Evolutionary conservation across 2,888 invertebrate species (phyloP), one percentile per base, ranked within the genome.

Genomic region (Tholera decimalis): DNA sequence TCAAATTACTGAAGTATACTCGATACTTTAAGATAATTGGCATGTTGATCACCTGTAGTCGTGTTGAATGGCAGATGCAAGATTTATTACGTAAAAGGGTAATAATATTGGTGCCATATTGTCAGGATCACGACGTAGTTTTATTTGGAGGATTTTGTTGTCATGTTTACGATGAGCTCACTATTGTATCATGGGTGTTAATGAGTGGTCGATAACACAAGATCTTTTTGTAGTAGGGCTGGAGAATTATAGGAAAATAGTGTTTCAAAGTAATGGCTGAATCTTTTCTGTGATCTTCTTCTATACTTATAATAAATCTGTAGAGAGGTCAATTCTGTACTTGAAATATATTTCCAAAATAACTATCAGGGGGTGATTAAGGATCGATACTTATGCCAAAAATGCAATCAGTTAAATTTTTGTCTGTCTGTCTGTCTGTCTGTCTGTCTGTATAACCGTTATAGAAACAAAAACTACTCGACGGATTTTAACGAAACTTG

Each of bases 1-100:
- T 77, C 59, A 59, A 37, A 70, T 77, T 59, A 62, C 76, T 26
- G 59, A 44, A 47, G 33, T 69, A 33, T 13, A 77, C 22, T 26
- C 47, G 61, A 77, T 65, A 77, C 61, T 60, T 54, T 18, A 35
- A 30, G 26, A 8, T 76, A 69, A 77, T 73, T 77, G 77, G 44
- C 64, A 28, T 30, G 37, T 69, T 53, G 64, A 47, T 64, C 46
- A 62, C 55, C 61, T 69, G 55, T 20, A 39, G n/a, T 20, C 18
- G 2, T 24, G 24, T 37, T 39, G 44, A 57, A n/a, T 68, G 68
- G 39, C 72, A 74, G 49, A 13, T 46, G 30, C 18, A 41, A 44
- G 43, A 58, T 62, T 68, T 50, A 68, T 68, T 33, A 54, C 35
- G n/a, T 35, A n/a, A 30, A 68, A 43, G 28, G 44, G 56, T 74